Evolutionary conservation across 2,113 vertebrate species (phyloP), one percentile per base, ranked within the genome.

Genomic region (Microcebus lehilahytsara): DNA sequence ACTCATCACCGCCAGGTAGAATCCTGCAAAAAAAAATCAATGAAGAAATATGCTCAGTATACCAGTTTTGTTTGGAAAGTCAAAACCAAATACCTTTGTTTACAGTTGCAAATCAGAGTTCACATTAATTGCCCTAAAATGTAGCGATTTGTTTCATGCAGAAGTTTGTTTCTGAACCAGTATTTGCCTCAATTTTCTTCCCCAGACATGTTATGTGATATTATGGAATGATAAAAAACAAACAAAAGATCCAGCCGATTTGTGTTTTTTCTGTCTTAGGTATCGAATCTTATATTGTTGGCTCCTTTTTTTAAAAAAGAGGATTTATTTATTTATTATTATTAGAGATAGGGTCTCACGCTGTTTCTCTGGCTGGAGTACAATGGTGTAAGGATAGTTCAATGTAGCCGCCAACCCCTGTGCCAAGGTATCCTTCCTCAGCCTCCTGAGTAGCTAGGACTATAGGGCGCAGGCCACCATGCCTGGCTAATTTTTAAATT

Each of bases 111-210:
- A 67, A 93, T 93, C 75, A 93, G 46, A 58, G 22, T 64, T 84
- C 79, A 56, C 25, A 56, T 91, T 75, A 91, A 49, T 89, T 79
- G 37, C 9, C 17, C 49, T 92, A 72, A 93, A 89, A 85, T 37
- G 20, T 23, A 74, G 58, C 7, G 0, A 42, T 95, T 95, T 96
- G 74, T 32, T 13, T 85, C 86, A 62, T 23, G 49, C 37, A 75
- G 20, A 88, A 79, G 49, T 96, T 75, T 97, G 66, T 84, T 96
- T 93, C 62, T 71, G 83, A 97, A 78, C 32, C 34, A 62, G 10
- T 32, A n/a, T 81, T 89, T 91, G 51, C 77, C 69, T 88, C n/a
- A 32, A 16, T 96, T 96, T 91, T 91, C 85, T 51, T n/a, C 51
- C 42, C 14, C 22, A 77, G 42, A 85, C 2, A 6, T 69, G 27